Percentiles rank a stretch among this genome's conserved stretches.
These are phyloP conservation scores for Syrrhaptes paradoxus DNA, from an alignment of 2,113 vertebrate species.

Conservation along the genomic window DNA sequence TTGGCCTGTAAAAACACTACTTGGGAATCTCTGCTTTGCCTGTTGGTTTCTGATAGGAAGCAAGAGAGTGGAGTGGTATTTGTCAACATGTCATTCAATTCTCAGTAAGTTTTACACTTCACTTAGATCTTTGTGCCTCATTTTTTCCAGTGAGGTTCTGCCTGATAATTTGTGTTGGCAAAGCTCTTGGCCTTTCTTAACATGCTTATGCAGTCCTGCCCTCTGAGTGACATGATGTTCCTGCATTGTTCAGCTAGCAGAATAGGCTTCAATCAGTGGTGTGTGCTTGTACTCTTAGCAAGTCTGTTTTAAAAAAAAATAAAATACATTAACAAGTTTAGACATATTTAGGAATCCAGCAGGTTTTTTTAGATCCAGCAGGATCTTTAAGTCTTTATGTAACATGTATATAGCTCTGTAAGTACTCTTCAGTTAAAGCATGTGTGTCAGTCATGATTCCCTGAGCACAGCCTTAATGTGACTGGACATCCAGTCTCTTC, in stretches of 20 bases:
- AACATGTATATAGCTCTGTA: background rate
- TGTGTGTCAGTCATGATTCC: background rate
- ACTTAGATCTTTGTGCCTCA: conserved; percentile 40
- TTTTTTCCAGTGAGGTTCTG: conserved; percentile 58
- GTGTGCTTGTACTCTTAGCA: background rate
- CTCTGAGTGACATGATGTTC: background rate
- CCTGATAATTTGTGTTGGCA: conserved; percentile 56
- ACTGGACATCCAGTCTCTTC: background rate
- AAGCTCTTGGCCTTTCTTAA: conserved; percentile 23
- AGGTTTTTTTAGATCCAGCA: background rate
- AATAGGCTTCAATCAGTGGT: background rate
- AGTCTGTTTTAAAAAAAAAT: background rate
- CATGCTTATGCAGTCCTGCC: background rate
- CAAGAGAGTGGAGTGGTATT: conserved; percentile 54
- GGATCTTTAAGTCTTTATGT: background rate
- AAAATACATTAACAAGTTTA: background rate
- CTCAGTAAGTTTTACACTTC: conserved; percentile 24
- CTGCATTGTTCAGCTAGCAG: background rate
- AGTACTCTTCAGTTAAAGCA: background rate
- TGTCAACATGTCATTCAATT: conserved; percentile 61
- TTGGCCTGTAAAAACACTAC: conserved; percentile 37
- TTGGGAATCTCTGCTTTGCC: conserved; percentile 40
- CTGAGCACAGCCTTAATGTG: background rate
- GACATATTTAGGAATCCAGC: background rate
- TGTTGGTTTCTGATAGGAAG: conserved; percentile 34